These are phyloP conservation scores for Luehdorfia chinensis DNA, from an alignment of 1,140 invertebrate species.

Conservation along the genomic window DNA sequence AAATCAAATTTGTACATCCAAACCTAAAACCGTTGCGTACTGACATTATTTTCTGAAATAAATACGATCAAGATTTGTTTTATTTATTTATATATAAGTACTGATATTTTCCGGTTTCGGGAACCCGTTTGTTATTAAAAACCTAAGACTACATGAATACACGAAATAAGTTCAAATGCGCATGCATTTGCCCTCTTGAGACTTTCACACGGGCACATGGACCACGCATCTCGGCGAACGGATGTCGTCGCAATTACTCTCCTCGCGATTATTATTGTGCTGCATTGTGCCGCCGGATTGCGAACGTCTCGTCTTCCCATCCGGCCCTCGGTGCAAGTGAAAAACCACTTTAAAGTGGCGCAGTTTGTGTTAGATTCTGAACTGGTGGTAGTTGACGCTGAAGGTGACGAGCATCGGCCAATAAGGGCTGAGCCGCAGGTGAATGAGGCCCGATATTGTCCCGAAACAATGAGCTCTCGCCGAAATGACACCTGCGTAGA, in stretches of 20 bases:
- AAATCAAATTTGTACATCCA: too few relatives aligned
- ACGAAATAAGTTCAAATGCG: too few relatives aligned
- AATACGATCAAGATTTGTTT: too few relatives aligned
- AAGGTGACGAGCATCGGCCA: conserved; percentile 28
- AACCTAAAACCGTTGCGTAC: too few relatives aligned
- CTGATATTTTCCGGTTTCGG: too few relatives aligned
- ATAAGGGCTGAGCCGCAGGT: conserved; percentile 43
- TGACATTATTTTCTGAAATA: too few relatives aligned
- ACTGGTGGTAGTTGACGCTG: conserved; percentile 14
- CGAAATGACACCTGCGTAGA: conserved; percentile 40
- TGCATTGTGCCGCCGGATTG: conserved; percentile 67
- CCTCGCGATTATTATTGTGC: conserved; percentile 61
- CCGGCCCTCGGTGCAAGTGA: conserved; percentile 28
- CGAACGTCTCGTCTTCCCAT: conserved; percentile 62
- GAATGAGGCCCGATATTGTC: conserved; percentile 31
- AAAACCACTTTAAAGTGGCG: conserved; percentile 27
- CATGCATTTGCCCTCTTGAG: too few relatives aligned
- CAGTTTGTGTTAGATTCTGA: background rate
- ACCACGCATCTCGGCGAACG: conserved; percentile 41
- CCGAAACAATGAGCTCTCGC: conserved; percentile 32
- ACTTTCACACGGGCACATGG: conserved; percentile 67
- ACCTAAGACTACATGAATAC: too few relatives aligned
- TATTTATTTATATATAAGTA: too few relatives aligned
- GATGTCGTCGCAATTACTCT: conserved; percentile 67
- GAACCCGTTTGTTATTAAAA: too few relatives aligned